Conservation (phyloP, 2,113 vertebrate species). For the Microcebus murinus region DNA sequence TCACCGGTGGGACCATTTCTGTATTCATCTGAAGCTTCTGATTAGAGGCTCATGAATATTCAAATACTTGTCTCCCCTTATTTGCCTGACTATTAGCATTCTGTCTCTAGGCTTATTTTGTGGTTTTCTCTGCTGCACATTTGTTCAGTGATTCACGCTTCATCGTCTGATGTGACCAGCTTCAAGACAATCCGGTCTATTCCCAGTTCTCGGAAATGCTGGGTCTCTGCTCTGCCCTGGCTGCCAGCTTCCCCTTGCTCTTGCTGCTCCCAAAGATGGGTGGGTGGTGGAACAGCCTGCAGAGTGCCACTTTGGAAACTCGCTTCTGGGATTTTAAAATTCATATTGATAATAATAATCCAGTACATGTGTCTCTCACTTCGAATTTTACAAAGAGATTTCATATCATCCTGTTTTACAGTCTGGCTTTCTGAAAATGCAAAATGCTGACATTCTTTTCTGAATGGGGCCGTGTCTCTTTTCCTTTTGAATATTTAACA, state of each 20-base stretch:
- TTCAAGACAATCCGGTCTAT: conserved; percentile 53
- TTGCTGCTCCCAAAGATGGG: conserved; percentile 10
- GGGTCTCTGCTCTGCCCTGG: not conserved
- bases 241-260: not conserved
- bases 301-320: conserved; percentile 28
- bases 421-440: conserved; percentile 56
- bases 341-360: conserved; percentile 71
- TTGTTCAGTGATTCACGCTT: conserved; percentile 35
- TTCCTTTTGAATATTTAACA: conserved; percentile 72
- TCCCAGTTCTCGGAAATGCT: not conserved
- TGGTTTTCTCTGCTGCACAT: conserved; percentile 55
- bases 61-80: conserved; percentile 76
- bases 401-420: conserved; percentile 66
- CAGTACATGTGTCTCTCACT: conserved; percentile 61
- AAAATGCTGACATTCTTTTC: conserved; percentile 62
- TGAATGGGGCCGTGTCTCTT: conserved; percentile 60
- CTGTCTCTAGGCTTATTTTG: conserved; percentile 67
- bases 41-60: conserved; percentile 83
- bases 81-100: conserved; percentile 80
- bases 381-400: conserved; percentile 69
- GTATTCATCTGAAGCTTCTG: conserved; percentile 71
- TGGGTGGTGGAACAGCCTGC: not conserved
- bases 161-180: conserved; percentile 31
- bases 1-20: conserved; percentile 63
- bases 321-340: conserved; percentile 36